Conservation (phyloP, 1,140 invertebrate species). For the Heliconius nattereri region DNA sequence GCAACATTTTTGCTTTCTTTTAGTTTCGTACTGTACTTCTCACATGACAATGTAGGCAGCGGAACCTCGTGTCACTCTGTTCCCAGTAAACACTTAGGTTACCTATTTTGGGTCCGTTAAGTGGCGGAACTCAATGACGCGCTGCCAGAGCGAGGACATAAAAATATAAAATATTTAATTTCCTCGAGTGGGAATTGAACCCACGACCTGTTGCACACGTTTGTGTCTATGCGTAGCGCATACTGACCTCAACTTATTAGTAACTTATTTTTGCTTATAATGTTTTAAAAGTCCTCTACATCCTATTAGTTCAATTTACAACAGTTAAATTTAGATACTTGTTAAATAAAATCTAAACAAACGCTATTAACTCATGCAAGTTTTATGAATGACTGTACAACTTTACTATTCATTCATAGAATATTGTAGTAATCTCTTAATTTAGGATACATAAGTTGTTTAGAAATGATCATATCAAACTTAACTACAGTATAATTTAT, state of each 20-base stretch:
- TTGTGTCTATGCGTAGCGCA: no score
- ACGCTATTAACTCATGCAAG: conserved; percentile 47
- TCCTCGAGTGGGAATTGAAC: no score
- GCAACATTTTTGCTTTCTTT: no score
- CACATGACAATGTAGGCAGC: no score
- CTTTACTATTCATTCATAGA: conserved; percentile 34
- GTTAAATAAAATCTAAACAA: conserved; percentile 45
- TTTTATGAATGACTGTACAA: conserved; percentile 39
- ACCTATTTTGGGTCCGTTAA: no score
- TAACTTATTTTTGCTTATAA: background rate
- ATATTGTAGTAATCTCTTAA: conserved; percentile 8
- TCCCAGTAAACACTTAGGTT: no score
- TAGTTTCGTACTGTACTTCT: no score
- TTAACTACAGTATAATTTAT: background rate
- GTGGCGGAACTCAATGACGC: no score
- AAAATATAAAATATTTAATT: no score
- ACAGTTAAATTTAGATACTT: conserved; percentile 40
- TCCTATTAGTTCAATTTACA: conserved; percentile 49
- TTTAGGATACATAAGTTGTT: background rate
- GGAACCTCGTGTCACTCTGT: no score
- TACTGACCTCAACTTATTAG: background rate
- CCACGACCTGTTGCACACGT: no score
- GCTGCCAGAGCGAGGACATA: no score
- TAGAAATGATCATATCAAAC: background rate
- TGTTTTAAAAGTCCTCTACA: conserved; percentile 41